Conservation (phyloP, 2,113 vertebrate species). For the Propithecus coquereli region DNA sequence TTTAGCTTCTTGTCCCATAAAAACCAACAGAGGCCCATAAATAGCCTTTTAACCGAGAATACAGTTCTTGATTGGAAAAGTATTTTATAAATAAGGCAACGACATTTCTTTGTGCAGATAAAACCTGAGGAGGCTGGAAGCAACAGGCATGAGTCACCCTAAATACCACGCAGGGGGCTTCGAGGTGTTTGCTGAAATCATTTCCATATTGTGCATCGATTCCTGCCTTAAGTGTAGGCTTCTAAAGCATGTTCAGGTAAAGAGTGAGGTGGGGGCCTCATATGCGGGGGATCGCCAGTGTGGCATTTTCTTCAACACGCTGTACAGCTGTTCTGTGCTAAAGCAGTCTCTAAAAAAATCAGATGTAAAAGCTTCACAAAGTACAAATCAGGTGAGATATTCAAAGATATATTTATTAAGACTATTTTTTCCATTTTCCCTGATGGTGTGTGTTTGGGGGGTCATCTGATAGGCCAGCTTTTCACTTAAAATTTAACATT, state of each 20-base stretch:
- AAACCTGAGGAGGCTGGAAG: background rate
- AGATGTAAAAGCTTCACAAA: background rate
- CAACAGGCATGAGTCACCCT: background rate
- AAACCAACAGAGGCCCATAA: conserved; percentile 19
- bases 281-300: fast-evolving
- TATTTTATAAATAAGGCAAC: background rate
- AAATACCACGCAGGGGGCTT: fast-evolving
- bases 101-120: background rate
- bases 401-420: background rate
- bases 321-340: background rate
- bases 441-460: background rate
- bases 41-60: conserved; percentile 8
- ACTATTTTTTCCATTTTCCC: background rate
- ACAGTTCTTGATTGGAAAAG: background rate
- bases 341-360: background rate
- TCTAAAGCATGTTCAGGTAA: background rate
- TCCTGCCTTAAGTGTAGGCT: background rate
- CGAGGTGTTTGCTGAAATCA: background rate
- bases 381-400: conserved; percentile 6
- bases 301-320: background rate
- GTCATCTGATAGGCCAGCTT: background rate
- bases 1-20: conserved; percentile 57
- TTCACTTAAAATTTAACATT: conserved; percentile 40
- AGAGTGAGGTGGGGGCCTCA: fast-evolving
- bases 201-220: fast-evolving